Base-by-base conservation (phyloP, 2,113 vertebrate species). In the Psephotus haematonotus region DNA sequence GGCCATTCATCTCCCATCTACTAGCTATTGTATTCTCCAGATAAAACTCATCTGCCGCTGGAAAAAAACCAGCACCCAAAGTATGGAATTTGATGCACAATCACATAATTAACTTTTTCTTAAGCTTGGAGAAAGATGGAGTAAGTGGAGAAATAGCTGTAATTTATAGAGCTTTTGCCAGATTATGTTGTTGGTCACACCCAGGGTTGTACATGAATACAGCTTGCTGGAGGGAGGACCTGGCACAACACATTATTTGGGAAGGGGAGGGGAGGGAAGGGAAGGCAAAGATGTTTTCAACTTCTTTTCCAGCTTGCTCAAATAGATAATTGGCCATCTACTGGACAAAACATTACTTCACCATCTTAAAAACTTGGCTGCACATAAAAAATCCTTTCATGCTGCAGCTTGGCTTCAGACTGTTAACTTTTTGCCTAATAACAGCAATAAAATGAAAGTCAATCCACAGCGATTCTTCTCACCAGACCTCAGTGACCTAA, bases 281-380 rank as follows among this genome's bases (percentile, higher is more conserved):
- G 23, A 68, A 39, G 25, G 46, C 16, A 68, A 82, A 84, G 39
- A 72, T 47, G 35, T 84, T 93, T 90, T 28, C 79, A 43, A 28
- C 13, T 33, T 18, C 39, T 79, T 86, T 82, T 64, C 44, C 41
- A 41, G 28, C 68, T 81, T 71, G 28, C 2, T 7, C 27, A 82
- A 93, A 46, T 35, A 89, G 69, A 89, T 88, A 92, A 94, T 52
- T 88, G 44, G 72, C 80, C 80, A 89, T 96, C 86, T 86, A 91
- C 82, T 49, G 90, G 80, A 93, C 90, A 93, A 80, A 94, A 41
- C 82, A 89, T 60, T 90, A 79, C 52, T 94, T 92, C 74, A 60
- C 46, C 8, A 31, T 41, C 49, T 79, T 84, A 93, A 59, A 89
- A 86, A 79, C 53, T 86, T 94, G 75, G 71, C 60, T 80, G 31